These are phyloP conservation scores for Litocranius walleri DNA, from an alignment of 2,113 vertebrate species.

Conservation along the genomic window DNA sequence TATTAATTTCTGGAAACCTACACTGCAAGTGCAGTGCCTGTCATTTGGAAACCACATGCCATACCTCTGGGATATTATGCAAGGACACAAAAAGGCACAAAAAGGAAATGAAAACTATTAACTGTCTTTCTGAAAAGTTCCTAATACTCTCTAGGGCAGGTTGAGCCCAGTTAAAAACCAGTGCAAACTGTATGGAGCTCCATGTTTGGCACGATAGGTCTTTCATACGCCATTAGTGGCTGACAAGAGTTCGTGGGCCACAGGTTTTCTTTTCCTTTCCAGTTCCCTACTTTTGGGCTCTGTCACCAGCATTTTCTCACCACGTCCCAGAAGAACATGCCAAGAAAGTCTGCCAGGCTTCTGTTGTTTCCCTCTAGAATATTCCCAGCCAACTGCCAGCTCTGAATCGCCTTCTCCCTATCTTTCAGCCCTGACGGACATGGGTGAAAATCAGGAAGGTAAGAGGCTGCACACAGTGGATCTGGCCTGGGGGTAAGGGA, in stretches of 20 bases:
- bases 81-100: background rate
- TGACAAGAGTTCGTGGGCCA: accelerated
- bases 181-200: accelerated
- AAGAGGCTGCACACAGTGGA: background rate
- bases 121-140: background rate
- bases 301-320: background rate
- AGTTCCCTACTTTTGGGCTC: background rate
- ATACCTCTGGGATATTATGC: background rate
- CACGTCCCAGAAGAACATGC: background rate
- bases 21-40: background rate
- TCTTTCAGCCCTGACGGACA: background rate
- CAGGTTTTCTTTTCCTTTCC: background rate
- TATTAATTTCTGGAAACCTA: background rate
- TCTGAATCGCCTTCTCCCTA: background rate
- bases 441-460: background rate
- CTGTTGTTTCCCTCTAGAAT: background rate
- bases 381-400: background rate
- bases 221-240: accelerated
- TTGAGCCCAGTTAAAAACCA: background rate
- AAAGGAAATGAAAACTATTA: background rate
- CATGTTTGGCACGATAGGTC: background rate
- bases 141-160: background rate
- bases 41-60: background rate
- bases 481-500: background rate
- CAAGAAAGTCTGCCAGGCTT: background rate